These are phyloP conservation scores for Lordiphosa stackelbergi DNA, from an alignment of 1,140 invertebrate species.

Conservation along the genomic window DNA sequence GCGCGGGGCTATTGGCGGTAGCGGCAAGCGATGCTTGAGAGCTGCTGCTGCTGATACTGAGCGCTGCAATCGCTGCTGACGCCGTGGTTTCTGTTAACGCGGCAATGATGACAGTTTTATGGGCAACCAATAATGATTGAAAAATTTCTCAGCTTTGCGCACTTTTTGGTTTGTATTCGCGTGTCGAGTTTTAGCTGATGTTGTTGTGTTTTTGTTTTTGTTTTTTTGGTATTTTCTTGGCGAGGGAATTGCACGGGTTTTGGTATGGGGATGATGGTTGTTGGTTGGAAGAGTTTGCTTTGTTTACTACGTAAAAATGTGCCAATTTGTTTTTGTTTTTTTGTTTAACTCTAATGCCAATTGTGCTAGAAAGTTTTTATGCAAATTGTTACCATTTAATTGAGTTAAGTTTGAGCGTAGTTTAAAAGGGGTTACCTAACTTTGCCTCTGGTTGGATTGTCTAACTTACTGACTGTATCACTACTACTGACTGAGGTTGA, in stretches of 20 bases:
- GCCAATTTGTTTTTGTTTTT: constrained; percentile 42
- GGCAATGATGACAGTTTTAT: constrained; percentile 76
- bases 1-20: constrained; percentile 22
- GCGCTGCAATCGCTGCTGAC: constrained; percentile 75
- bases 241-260: constrained; percentile 47
- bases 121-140: constrained; percentile 72
- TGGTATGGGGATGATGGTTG: constrained; percentile 37
- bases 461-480: constrained; percentile 8
- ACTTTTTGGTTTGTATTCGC: constrained; percentile 25
- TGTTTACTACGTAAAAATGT: constrained; percentile 33
- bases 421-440: constrained; percentile 15
- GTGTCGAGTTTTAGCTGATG: constrained; percentile 10
- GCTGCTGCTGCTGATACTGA: constrained; percentile 75
- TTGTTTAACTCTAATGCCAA: constrained; percentile 40
- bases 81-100: constrained; percentile 75
- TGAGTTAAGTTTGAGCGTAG: constrained; percentile 42
- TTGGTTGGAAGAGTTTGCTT: constrained; percentile 33
- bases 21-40: constrained; percentile 67
- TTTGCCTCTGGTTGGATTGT: constrained; percentile 15
- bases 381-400: constrained; percentile 61
- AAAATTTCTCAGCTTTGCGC: constrained; percentile 46
- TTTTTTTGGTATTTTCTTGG: constrained; percentile 65
- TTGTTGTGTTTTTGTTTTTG: constrained; percentile 3
- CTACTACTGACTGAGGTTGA: too few species aligned
- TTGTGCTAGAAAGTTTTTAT: constrained; percentile 55